Base-by-base conservation (phyloP, 2,888 invertebrate genomes). In the Polyploca ridens region DNA sequence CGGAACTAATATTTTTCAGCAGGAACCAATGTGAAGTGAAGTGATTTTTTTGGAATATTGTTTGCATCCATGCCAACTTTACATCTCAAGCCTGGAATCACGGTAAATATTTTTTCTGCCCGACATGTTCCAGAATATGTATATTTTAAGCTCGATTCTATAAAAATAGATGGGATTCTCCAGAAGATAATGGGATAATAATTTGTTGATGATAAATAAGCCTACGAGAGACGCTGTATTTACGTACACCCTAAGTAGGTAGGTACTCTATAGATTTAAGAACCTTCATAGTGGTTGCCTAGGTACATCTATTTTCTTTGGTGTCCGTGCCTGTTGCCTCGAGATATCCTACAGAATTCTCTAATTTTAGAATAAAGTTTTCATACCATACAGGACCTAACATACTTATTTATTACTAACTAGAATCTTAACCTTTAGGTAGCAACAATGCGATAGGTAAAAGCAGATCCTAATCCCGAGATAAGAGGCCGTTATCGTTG, bases 31-130 rank as follows among this genome's bases (percentile, higher is more conserved):
- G 88, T 90, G 85, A 81, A 85, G 90, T 91, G 88, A 73, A 85
- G 88, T 90, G 85, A 69, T 72, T 77, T 66, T 72, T 72, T 77
- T 68, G 70, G 74, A 75, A 70, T 70, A 67, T 75, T 75, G 75
- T 73, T 70, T 63, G 71, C 74, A 87, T 83, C 81, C 81, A 94
- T 94, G 94, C 94, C 94, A 79, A 89, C 94, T 68, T 74, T 94
- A 90, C 91, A 94, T 70, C 86, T 94, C 73, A 94, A 94, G 79
- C 91, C 94, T 70, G 93, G 94, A 85, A 86, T 94, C 70, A 93
- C 94, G 91, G 94, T 94, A 86, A 88, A 73, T 77, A 77, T 73
- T 74, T 79, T 77, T 75, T 63, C 65, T 10, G 33, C 63, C 44
- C 66, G 38, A 33, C 58, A 46, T 64, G 58, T 62, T 58, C 74